Base-by-base conservation (phyloP, 2,113 vertebrate species). In the Rousettus leschenaultii region DNA sequence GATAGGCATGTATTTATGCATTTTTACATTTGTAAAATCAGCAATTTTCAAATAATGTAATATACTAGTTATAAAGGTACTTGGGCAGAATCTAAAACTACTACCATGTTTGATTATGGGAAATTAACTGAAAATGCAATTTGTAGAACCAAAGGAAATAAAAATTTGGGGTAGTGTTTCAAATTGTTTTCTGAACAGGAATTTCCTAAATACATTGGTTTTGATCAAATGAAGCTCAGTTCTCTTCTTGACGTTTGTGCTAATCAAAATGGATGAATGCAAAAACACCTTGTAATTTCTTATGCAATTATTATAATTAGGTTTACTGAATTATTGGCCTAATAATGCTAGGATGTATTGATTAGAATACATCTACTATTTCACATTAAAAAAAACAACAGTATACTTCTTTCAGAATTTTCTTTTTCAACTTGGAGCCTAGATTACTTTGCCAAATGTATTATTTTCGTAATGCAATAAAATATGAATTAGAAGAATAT, bases 401-500 rank as follows among this genome's bases (percentile, higher is more conserved):
- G 38, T 97, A 91, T 82, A 97, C 88, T 96, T 87, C 73, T 90
- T 96, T 96, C 82, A 95, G 96, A 89, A 75, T 96, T 96, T 85
- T 85, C 70, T 89, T 95, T 97, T 97, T 97, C 93, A 96, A 94
- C 86, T 92, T 97, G 97, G 82, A 97, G 94, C 70, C 96, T 97
- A 97, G 97, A 95, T 97, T 97, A 97, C 97, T 97, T 97, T 97
- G 97, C 97, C 95, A 97, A 98, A 97, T 97, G 97, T 98, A 94
- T 97, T 98, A 97, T 98, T 97, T 98, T 98, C 97, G 79, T 98
- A 98, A 97, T 97, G 95, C 97, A 98, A 98, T 98, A 97, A 98
- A 98, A 94, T 97, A 93, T 86, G 96, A 96, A 97, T 91, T 96
- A 98, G 96, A 97, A 95, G 80, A 96, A 30, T 90, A 40, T 53